Evolutionary conservation across 1,140 invertebrate species (phyloP), one percentile per base, ranked within the genome.

Genomic region (Lasioglossum albipes): DNA sequence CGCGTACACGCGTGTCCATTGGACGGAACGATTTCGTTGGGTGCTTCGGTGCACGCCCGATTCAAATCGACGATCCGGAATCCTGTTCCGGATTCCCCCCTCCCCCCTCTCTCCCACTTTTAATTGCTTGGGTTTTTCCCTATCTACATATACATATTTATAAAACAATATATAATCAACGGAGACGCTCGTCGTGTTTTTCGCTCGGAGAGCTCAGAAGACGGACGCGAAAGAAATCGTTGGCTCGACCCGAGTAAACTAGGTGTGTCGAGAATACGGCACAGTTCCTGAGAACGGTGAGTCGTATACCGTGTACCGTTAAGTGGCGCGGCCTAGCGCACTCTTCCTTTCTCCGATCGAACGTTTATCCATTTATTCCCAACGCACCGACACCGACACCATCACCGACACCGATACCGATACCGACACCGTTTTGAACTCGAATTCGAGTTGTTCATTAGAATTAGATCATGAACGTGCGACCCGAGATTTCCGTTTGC

Each of bases 1-100:
- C 12, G 13, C 18, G 36, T 7, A 12, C 20, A 20, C 31, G 7
- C 6, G n/a, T 3, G n/a, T 16, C 2, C 18, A 22, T n/a, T 66
- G 77, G 70, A 79, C 64, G 62, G 72, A 79, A 79, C 10, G 45
- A 72, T 71, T 57, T 45, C 20, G 41, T 67, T 16, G 42, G n/a
- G 41, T 5, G 52, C 18, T 54, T 18, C 16, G 5, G 18, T 36
- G 20, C 16, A 3, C 12, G 2, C 5, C 6, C 18, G 57, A 9
- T 9, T n/a, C 18, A 7, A n/a, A 59, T 59, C 57, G 7, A n/a
- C n/a, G 57, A 59, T 59, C 12, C 27, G 61, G 61, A 27, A 64
- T 16, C 52, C 52, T 54, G 52, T 54, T 54, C 52, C 52, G 20
- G 52, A 54, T 54, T 54, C 52, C 57, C 7, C 52, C 16, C 6